These are phyloP conservation scores for Phasianus colchicus DNA, from an alignment of 2,113 vertebrate species.

Conservation along the genomic window DNA sequence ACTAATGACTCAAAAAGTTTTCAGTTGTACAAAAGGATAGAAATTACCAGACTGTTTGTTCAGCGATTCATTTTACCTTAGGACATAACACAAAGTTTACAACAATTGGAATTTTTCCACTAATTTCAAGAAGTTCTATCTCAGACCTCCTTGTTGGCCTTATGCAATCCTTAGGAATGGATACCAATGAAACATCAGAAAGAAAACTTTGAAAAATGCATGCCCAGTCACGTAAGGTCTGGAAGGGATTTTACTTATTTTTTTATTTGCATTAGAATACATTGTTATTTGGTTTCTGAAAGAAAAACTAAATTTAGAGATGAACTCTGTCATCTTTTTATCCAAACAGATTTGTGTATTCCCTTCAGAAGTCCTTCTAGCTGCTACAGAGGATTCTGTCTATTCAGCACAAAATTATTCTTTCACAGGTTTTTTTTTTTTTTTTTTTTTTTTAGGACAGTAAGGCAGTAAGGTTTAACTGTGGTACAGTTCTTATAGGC, in stretches of 20 bases:
- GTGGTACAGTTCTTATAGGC: accelerated
- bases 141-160: background rate
- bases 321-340: background rate
- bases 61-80: background rate
- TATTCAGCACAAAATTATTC: background rate
- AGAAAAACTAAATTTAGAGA: background rate
- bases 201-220: background rate
- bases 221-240: background rate
- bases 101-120: background rate
- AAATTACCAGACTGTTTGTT: background rate
- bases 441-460: background rate
- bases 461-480: background rate
- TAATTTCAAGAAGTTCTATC: background rate
- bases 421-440: background rate
- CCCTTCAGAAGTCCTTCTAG: background rate
- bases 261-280: background rate
- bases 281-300: background rate
- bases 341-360: background rate
- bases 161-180: background rate
- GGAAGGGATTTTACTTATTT: background rate
- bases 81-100: background rate
- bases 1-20: background rate
- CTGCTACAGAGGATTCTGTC: background rate
- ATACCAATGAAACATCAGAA: background rate
- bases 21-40: background rate